Percentiles rank a stretch among this genome's conserved stretches.
These are phyloP conservation scores for Philonicus albiceps DNA, from an alignment of 2,888 invertebrate genomes.

Conservation along the genomic window DNA sequence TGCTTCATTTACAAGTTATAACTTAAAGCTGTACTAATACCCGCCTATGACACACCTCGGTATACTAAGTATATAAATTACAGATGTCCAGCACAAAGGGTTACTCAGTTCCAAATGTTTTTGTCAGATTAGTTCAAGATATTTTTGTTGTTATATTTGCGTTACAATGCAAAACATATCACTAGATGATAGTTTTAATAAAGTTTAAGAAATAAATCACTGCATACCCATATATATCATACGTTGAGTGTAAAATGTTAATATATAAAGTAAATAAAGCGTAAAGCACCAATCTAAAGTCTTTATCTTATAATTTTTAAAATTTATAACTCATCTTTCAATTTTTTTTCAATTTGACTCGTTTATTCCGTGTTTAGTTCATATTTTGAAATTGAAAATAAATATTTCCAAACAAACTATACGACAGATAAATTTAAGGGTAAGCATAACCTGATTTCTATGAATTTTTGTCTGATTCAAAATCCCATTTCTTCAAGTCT, in stretches of 20 bases:
- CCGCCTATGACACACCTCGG: neutral
- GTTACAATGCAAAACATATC: neutral
- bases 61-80: neutral
- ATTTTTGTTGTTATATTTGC: neutral
- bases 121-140: neutral
- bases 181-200: neutral
- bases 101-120: neutral
- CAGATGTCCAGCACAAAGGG: neutral
- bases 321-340: neutral
- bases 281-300: neutral
- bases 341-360: neutral
- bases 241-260: neutral
- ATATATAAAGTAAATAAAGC: neutral
- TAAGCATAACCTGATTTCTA: too few relatives aligned
- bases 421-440: too few relatives aligned
- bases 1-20: neutral
- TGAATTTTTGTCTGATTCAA: too few relatives aligned
- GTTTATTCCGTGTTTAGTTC: too few relatives aligned
- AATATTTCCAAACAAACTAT: too few relatives aligned
- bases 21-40: neutral
- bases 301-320: neutral
- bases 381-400: too few relatives aligned
- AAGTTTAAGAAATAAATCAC: neutral
- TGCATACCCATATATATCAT: neutral
- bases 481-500: too few relatives aligned